Percentiles rank a stretch among this genome's conserved stretches.
These are phyloP conservation scores for Peromyscus californicus DNA, from an alignment of 2,113 vertebrate species.

Conservation along the genomic window DNA sequence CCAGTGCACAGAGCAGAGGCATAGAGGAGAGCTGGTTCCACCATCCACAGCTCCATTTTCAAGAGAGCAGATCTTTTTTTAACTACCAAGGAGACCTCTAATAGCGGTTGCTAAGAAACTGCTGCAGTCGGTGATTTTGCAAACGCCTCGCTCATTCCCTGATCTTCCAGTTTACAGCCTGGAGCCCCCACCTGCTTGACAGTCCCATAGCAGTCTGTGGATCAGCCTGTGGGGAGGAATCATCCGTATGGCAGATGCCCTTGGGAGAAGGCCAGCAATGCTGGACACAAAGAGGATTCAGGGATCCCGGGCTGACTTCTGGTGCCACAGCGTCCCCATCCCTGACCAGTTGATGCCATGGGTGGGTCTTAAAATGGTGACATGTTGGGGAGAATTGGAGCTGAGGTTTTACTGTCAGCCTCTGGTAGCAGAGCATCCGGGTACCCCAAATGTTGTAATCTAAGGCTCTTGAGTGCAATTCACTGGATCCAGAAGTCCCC, in stretches of 20 bases:
- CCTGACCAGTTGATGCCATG: neutral
- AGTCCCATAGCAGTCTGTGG: neutral
- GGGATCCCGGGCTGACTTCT: rapidly evolving
- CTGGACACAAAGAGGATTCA: neutral
- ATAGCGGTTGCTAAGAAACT: constrained; percentile 68
- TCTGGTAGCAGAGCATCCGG: neutral
- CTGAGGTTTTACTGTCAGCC: rapidly evolving
- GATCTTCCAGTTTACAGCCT: neutral
- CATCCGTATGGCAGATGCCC: rapidly evolving
- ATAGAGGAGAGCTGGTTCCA: neutral
- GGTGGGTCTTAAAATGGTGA: too few relatives aligned
- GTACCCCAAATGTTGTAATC: rapidly evolving
- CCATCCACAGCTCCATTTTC: neutral
- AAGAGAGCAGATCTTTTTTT: constrained; percentile 50
- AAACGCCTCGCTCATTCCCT: neutral
- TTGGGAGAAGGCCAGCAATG: neutral
- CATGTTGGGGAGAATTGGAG: neutral
- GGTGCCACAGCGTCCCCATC: neutral
- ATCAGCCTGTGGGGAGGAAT: neutral
- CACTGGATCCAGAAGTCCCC: neutral
- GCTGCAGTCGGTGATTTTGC: neutral
- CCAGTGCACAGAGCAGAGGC: neutral
- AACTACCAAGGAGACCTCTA: constrained; percentile 53
- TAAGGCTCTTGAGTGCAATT: neutral
- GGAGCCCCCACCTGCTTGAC: neutral